Conservation (phyloP, 1,140 invertebrate genomes). For the Tenebrio molitor region DNA sequence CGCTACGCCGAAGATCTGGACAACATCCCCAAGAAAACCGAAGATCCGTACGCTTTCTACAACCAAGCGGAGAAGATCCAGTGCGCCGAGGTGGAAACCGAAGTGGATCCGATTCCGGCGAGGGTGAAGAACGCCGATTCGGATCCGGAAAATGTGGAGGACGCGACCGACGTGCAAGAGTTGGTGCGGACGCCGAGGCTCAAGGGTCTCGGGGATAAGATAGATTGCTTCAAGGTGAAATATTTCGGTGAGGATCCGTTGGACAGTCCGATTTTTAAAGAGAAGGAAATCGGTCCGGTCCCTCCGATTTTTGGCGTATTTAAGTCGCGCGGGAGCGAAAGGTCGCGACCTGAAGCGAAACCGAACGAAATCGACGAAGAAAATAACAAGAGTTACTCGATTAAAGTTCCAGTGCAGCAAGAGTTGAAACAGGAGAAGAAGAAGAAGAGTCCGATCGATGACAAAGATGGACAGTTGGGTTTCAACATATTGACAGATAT, state of each 20-base stretch:
- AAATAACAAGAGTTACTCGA: conserved; percentile 12
- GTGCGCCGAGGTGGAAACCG: conserved; percentile 70
- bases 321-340: conserved; percentile 2
- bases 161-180: conserved; percentile 58
- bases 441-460: too few relatives aligned
- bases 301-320: conserved; percentile 55
- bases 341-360: background rate
- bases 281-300: conserved; percentile 65
- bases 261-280: conserved; percentile 81
- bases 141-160: conserved; percentile 60
- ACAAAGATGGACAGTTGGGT: background rate
- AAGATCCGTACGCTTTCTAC: conserved; percentile 73
- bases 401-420: too few relatives aligned
- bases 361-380: background rate
- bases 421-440: background rate
- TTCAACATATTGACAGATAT: conserved; percentile 14
- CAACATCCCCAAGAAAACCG: conserved; percentile 71
- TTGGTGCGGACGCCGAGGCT: conserved; percentile 65
- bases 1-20: conserved; percentile 72
- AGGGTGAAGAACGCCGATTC: conserved; percentile 67
- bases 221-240: conserved; percentile 81
- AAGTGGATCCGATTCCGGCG: conserved; percentile 70
- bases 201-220: conserved; percentile 75
- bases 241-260: conserved; percentile 81
- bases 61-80: conserved; percentile 66